Percentiles rank a stretch among this genome's conserved stretches.
phyloP scores from a whole-genome alignment of 2,888 invertebrate genomes.

The Orgyia antiqua region DNA sequence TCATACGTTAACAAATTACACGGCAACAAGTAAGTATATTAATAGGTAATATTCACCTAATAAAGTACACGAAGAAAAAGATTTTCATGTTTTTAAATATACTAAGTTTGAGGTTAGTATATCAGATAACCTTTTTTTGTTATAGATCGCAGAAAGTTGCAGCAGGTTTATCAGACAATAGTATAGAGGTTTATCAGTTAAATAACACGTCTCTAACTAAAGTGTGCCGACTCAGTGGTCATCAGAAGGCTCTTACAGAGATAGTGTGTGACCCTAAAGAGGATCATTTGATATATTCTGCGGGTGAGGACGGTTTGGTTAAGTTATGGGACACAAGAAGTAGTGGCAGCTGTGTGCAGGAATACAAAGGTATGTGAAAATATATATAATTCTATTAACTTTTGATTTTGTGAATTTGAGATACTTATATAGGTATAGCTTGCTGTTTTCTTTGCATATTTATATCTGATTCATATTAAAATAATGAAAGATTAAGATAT shows the following conservation, averaged over 20 bases:
- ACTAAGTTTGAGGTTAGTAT: background rate
- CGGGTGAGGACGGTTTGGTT: constrained; percentile 76
- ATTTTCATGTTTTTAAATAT: background rate
- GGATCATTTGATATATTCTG: constrained; percentile 78
- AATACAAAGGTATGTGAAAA: constrained; percentile 47
- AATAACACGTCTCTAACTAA: constrained; percentile 40
- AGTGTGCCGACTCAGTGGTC: constrained; percentile 62
- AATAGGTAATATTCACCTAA: background rate
- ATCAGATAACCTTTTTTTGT: background rate
- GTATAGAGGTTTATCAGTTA: constrained; percentile 60
- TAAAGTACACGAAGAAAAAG: too few species aligned
- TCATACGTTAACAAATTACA: constrained; percentile 80
- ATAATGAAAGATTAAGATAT: too few species aligned
- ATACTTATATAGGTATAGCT: too few species aligned
- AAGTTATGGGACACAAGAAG: constrained; percentile 81
- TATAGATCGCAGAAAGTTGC: constrained; percentile 54
- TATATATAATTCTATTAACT: constrained; percentile 8
- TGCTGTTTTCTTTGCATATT: too few species aligned
- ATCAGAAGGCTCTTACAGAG: constrained; percentile 69
- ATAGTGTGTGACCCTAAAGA: constrained; percentile 78
- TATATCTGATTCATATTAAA: too few species aligned
- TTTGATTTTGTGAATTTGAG: too few species aligned
- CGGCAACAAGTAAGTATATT: constrained; percentile 71
- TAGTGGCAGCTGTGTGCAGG: constrained; percentile 54
- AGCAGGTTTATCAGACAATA: constrained; percentile 49